Percentiles rank a stretch among this genome's conserved stretches.
Evolutionary conservation across 2,888 invertebrate genomes (phyloP).

Genomic region (Cataglyphis albicans): DNA sequence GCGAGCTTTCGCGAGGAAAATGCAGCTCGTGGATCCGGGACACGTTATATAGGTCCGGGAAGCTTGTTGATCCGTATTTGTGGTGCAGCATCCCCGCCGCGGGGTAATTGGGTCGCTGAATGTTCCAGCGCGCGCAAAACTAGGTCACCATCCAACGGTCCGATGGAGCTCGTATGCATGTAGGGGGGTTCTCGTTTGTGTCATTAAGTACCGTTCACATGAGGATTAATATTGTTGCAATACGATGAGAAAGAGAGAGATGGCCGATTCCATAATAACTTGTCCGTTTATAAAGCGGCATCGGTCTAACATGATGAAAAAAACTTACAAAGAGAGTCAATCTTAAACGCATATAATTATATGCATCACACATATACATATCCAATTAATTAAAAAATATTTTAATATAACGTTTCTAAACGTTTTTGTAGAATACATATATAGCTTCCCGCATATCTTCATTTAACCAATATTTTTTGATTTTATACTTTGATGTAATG

Average conservation of each 20-base stretch:
- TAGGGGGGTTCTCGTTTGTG: neutral
- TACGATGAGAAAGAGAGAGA: neutral
- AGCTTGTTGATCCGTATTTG: slow-evolving; percentile 75
- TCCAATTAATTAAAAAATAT: neutral
- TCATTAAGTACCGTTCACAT: slow-evolving; percentile 47
- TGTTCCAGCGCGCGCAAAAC: slow-evolving; percentile 71
- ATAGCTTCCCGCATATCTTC: neutral
- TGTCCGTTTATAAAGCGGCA: neutral
- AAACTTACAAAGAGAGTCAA: neutral
- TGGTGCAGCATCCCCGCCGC: slow-evolving; percentile 78
- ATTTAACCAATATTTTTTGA: neutral
- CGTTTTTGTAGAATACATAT: neutral
- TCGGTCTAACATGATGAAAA: neutral
- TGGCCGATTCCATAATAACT: neutral
- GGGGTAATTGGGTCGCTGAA: slow-evolving; percentile 79
- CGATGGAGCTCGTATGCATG: slow-evolving; percentile 24
- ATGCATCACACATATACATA: neutral
- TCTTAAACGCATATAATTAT: neutral
- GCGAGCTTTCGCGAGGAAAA: slow-evolving; percentile 57
- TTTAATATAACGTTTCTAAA: neutral
- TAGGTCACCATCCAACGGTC: slow-evolving; percentile 67
- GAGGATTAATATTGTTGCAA: slow-evolving; percentile 30
- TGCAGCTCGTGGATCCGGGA: slow-evolving; percentile 55
- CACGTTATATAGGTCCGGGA: slow-evolving; percentile 72
- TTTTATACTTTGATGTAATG: neutral